phyloP scores from a whole-genome alignment of 2,113 vertebrate genomes.

The Lagopus muta region DNA sequence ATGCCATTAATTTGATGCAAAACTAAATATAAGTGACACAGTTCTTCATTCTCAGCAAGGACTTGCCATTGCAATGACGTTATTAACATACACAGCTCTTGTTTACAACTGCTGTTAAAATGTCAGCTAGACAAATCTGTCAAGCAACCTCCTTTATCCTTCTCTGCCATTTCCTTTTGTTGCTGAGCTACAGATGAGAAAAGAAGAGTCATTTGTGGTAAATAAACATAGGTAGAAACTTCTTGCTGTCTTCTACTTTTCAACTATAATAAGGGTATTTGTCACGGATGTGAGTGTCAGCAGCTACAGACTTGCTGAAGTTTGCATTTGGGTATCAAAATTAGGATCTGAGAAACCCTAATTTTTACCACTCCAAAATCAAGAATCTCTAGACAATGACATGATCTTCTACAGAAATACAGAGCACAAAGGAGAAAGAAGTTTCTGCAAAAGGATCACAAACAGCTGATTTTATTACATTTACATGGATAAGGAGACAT shows the following conservation, averaged over 20 bases:
- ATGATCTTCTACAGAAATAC: not conserved
- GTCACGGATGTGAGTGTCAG: not conserved
- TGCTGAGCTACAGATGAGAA: not conserved
- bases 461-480: not conserved
- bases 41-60: constrained; percentile 15
- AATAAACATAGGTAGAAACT: not conserved
- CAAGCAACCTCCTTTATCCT: not conserved
- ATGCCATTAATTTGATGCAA: not conserved
- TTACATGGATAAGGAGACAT: not conserved
- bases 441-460: not conserved
- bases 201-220: not conserved
- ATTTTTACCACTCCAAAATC: not conserved
- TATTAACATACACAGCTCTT: not conserved
- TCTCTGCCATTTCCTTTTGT: not conserved
- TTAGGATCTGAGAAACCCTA: not conserved
- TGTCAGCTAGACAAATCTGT: constrained; percentile 15
- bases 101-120: constrained; percentile 17
- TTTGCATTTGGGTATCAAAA: fast-evolving
- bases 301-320: not conserved
- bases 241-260: not conserved
- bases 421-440: not conserved
- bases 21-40: not conserved
- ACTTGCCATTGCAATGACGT: not conserved
- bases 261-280: not conserved
- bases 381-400: not conserved